phyloP scores from a whole-genome alignment of 1,140 invertebrate species.

The Drosophila jambulina region DNA sequence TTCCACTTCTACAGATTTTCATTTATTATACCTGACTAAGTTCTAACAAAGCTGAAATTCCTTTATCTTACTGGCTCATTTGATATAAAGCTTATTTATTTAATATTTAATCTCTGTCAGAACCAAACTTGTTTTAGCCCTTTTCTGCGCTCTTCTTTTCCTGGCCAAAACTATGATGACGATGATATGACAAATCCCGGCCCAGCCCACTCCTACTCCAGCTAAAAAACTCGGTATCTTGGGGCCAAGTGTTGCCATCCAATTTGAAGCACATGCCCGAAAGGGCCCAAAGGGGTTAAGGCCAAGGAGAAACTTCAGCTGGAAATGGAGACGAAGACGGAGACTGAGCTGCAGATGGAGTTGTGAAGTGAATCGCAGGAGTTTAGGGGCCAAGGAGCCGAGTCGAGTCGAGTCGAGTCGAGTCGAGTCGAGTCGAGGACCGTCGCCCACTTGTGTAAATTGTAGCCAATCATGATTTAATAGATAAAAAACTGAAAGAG shows the following conservation, averaged over 20 bases:
- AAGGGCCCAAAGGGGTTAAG: constrained; percentile 9
- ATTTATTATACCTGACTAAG: neutral
- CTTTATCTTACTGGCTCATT: neutral
- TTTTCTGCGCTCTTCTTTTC: neutral
- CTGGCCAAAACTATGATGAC: neutral
- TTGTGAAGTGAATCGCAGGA: neutral
- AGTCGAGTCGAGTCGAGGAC: constrained; percentile 9
- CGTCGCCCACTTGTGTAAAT: constrained; percentile 73
- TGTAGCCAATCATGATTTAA: constrained; percentile 83
- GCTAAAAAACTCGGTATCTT: neutral
- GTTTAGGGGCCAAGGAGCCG: neutral
- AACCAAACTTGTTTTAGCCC: constrained; percentile 21
- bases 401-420: neutral
- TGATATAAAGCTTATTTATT: neutral
- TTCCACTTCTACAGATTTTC: too few relatives aligned
- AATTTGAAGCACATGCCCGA: constrained; percentile 42
- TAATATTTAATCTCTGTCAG: neutral
- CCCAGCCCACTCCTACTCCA: neutral
- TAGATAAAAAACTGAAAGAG: constrained; percentile 81
- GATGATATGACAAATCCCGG: constrained; percentile 35
- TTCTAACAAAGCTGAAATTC: neutral
- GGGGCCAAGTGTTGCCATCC: constrained; percentile 34
- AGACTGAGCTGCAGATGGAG: constrained; percentile 8
- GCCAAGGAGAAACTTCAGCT: constrained; percentile 19
- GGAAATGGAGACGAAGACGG: constrained; percentile 12